phyloP scores from a whole-genome alignment of 2,888 invertebrate species.

The Epinotia demarniana region DNA sequence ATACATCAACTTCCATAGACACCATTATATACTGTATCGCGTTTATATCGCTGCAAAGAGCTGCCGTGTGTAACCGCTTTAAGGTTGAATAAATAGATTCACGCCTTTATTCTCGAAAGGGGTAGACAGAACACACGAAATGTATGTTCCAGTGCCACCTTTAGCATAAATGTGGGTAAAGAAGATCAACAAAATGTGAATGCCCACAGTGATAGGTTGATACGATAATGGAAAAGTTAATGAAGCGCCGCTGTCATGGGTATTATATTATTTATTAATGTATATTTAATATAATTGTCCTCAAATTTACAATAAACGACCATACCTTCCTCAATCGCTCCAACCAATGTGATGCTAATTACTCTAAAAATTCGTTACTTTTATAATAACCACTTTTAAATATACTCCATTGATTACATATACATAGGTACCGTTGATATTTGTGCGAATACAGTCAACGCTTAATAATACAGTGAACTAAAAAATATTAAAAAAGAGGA shows the following conservation, averaged over 20 bases:
- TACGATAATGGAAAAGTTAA: background rate
- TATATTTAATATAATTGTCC: slow-evolving; percentile 65
- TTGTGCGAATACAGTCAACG: slow-evolving; percentile 63
- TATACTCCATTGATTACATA: slow-evolving; percentile 6
- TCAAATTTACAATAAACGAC: slow-evolving; percentile 46
- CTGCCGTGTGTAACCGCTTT: too few relatives aligned
- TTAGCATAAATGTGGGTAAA: too few relatives aligned
- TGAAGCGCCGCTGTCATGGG: background rate
- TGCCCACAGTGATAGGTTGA: too few relatives aligned
- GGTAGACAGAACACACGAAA: too few relatives aligned
- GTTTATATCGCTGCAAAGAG: too few relatives aligned
- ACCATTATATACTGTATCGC: too few relatives aligned
- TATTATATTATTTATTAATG: slow-evolving; percentile 55
- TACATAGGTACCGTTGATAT: slow-evolving; percentile 47
- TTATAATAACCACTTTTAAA: slow-evolving; percentile 27
- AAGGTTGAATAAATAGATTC: too few relatives aligned
- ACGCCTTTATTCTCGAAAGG: too few relatives aligned
- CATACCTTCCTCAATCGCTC: background rate
- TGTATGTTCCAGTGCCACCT: too few relatives aligned
- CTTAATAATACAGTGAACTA: slow-evolving; percentile 4
- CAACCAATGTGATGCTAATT: slow-evolving; percentile 32
- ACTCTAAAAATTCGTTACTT: slow-evolving; percentile 42
- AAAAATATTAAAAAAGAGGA: slow-evolving; percentile 16
- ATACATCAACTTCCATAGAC: too few relatives aligned
- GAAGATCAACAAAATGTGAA: too few relatives aligned